These are phyloP conservation scores for Phasia obesa DNA, from an alignment of 2,888 invertebrate genomes.

Conservation along the genomic window DNA sequence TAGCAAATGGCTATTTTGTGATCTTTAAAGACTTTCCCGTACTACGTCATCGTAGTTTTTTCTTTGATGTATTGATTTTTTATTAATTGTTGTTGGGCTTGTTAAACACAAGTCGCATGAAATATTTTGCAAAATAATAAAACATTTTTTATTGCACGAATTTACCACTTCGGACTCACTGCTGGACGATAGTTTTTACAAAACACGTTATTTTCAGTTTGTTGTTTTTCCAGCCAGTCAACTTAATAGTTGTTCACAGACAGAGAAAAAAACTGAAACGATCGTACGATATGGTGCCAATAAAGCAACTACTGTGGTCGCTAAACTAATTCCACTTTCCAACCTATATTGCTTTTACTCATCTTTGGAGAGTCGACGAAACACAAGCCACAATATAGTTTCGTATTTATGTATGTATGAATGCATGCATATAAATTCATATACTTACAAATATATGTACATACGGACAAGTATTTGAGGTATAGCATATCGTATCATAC, in stretches of 20 bases:
- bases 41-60: slow-evolving; percentile 18
- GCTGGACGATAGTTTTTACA: slow-evolving; percentile 17
- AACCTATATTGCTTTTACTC: slow-evolving; percentile 70
- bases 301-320: slow-evolving; percentile 67
- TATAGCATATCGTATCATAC: slow-evolving; percentile 16
- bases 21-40: slow-evolving; percentile 24
- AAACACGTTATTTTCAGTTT: slow-evolving; percentile 53
- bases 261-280: slow-evolving; percentile 35
- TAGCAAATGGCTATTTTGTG: not conserved
- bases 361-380: slow-evolving; percentile 56
- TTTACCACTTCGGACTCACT: slow-evolving; percentile 25
- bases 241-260: slow-evolving; percentile 9
- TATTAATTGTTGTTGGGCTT: not conserved
- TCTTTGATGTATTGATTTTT: not conserved
- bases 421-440: not conserved
- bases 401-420: slow-evolving; percentile 8
- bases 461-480: not conserved
- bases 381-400: slow-evolving; percentile 37
- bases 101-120: not conserved
- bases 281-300: slow-evolving; percentile 69
- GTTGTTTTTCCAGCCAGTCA: slow-evolving; percentile 28
- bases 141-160: slow-evolving; percentile 38
- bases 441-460: not conserved
- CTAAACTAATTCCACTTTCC: slow-evolving; percentile 75
- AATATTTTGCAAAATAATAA: slow-evolving; percentile 1